phyloP scores from a whole-genome alignment of 2,797 vertebrate species.

The Philypnodon macrostomus region DNA sequence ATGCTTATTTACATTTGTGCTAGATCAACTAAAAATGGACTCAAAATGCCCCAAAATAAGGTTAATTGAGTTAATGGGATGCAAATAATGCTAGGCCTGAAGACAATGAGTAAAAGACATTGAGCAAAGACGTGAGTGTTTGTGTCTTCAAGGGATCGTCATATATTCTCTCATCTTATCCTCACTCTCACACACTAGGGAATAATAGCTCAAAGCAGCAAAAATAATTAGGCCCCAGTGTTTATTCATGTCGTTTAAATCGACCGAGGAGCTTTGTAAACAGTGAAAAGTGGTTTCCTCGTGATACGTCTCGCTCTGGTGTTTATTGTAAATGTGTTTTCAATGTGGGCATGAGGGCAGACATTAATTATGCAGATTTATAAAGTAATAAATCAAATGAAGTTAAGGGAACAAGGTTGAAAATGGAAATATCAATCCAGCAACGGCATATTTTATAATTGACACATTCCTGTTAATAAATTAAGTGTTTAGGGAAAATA shows the following conservation, averaged over 20 bases:
- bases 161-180: constrained; percentile 45
- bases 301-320: constrained; percentile 65
- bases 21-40: background rate
- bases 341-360: no score
- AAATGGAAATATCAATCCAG: no score
- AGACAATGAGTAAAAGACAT: constrained; percentile 20
- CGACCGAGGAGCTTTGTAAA: constrained; percentile 38
- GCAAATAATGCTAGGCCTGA: constrained; percentile 53
- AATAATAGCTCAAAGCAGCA: constrained; percentile 76
- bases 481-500: no score
- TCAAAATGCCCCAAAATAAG: constrained; percentile 27
- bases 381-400: no score
- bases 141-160: constrained; percentile 72
- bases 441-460: no score
- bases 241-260: constrained; percentile 78
- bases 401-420: no score
- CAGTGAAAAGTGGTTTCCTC: constrained; percentile 41
- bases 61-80: constrained; percentile 64
- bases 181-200: constrained; percentile 48
- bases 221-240: constrained; percentile 75
- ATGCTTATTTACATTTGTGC: no score
- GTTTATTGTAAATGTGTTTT: constrained; percentile 57
- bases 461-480: no score
- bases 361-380: no score
- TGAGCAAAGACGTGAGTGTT: constrained; percentile 41